Base-by-base conservation (phyloP, 2,888 invertebrate species). In the Epinotia ramella region DNA sequence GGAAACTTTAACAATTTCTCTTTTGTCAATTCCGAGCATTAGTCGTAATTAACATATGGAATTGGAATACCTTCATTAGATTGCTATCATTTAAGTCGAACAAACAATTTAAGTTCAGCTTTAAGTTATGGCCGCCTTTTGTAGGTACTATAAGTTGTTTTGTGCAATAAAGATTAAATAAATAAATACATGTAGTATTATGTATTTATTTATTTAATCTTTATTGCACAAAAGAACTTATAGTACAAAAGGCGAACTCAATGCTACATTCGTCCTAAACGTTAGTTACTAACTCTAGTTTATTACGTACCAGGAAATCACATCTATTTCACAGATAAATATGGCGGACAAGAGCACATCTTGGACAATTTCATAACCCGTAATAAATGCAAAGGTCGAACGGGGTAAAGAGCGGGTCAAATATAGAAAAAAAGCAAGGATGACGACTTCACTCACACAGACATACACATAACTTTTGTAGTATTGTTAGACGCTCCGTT, bases 1-100 rank as follows among this genome's bases (percentile, higher is more conserved):
- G 20, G 46, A 71, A 62, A 62, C 44, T 75, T 76, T 67, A 71
- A 67, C 67, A 56, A 70, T 49, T 65, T 53, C 64, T 63, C 68
- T 69, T 69, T 9, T 24, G 59, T 1, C 20, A 46, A 73, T 28
- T 57, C 28, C 28, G 11, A 28, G 68, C 64, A 69, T 73, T 66
- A 60, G 49, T 65, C 24, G 28, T 60, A 73, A 73, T 73, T 60
- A 46, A 53, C 28, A 44, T 59, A 9, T 16, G n/a, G n/a, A n/a
- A n/a, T n/a, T n/a, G 16, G 7, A 33, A 33, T 33, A 33, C 6
- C 6, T 33, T 33, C 6, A 33, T 33, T 33, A 33, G 33, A 7
- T 33, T 33, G 33, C 33, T 33, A 0, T 7, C 33, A 6, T 7
- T 33, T 33, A 33, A 33, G 33, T 33, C 33, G 33, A 33, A 33